Conservation (phyloP, 2,113 vertebrate species). For the Tragelaphus imberbis region DNA sequence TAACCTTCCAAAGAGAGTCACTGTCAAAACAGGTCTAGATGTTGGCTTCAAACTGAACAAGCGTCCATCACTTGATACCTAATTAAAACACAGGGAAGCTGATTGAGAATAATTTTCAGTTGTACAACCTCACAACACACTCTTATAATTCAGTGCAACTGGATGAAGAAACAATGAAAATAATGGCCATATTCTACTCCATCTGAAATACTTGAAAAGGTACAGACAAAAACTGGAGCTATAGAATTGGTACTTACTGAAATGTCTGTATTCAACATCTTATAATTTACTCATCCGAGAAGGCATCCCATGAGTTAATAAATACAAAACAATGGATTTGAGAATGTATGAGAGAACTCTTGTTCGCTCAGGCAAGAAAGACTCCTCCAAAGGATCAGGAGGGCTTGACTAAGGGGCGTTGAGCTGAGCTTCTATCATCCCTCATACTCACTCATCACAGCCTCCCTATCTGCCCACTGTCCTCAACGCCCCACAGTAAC, state of each 20-base stretch:
- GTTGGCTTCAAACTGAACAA: constrained; percentile 54
- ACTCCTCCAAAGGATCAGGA: neutral
- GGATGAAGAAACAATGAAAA: neutral
- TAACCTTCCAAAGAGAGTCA: constrained; percentile 76
- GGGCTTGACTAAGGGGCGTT: neutral
- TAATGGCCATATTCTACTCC: neutral
- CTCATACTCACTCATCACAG: neutral
- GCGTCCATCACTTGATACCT: constrained; percentile 73
- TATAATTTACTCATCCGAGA: neutral
- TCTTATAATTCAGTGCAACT: neutral
- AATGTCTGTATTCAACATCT: neutral
- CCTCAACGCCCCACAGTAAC: neutral
- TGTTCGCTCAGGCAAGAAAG: neutral
- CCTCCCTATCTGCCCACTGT: neutral
- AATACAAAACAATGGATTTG: neutral
- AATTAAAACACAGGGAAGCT: constrained; percentile 31
- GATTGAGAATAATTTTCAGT: neutral
- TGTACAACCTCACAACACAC: neutral
- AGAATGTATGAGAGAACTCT: neutral
- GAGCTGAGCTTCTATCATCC: neutral
- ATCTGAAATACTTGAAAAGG: neutral
- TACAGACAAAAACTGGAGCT: neutral
- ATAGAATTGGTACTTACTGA: neutral
- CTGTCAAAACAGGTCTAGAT: constrained; percentile 74
- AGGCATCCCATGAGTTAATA: neutral